Evolutionary conservation across 1,140 invertebrate species (phyloP), one percentile per base, ranked within the genome.

Genomic region (Pseudobourletiella spinata): DNA sequence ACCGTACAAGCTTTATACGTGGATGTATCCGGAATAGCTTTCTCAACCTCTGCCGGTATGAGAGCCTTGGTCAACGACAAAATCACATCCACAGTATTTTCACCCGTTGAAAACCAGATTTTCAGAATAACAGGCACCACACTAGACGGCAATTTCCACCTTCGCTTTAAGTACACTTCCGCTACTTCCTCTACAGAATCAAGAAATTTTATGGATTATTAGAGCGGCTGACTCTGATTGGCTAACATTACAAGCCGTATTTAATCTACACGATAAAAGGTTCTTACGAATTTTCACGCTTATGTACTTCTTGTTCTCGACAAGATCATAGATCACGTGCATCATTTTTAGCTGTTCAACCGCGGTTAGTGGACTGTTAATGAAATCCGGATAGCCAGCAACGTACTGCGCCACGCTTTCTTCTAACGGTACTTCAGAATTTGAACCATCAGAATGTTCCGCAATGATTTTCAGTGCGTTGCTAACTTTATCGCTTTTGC

Each of bases 81-180:
- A n/a, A 69, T 57, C 1, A 59, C 62, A 29, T 64, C 39, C 1
- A 70, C 18, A 11, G 67, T 48, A 44, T 57, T 18, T 2, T 46
- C 1, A 14, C 54, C 22, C 14, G 43, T 60, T 0, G 30, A 16
- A 1, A 70, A 48, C 64, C 68, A 67, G 18, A 39, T 46, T 54
- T 63, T 70, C 18, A 70, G 43, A n/a, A 66, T 61, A 3, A 44
- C 29, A 8, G 46, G 43, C 18, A 70, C 48, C 22, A 58, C 42
- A 1, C 57, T n/a, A n/a, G 68, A 67, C n/a, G 51, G 3, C 20
- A 70, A 39, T 39, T 66, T 70, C 68, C 68, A 70, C 11, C 61
- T 28, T 18, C 28, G 26, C 25, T 35, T 62, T 18, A 70, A 39
- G 46, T 67, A 70, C 16, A 15, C 16, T 51, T 57, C 57, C 4